Percentiles rank a stretch among this genome's conserved stretches.
These are phyloP conservation scores for Anhinga anhinga DNA, from an alignment of 2,113 vertebrate species.

Conservation along the genomic window DNA sequence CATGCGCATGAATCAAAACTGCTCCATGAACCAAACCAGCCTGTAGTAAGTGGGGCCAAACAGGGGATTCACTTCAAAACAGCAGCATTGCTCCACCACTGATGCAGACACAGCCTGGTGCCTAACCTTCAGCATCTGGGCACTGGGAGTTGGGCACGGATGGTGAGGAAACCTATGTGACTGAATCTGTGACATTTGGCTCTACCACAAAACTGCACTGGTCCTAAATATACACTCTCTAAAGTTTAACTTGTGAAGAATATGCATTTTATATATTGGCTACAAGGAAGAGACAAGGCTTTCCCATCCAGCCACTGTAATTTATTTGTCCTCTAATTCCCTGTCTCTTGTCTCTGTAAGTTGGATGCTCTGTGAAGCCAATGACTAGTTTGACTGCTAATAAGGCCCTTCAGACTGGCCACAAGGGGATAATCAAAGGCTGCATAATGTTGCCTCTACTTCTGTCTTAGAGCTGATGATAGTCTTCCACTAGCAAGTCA, in stretches of 20 bases:
- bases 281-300: background rate
- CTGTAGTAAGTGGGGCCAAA: background rate
- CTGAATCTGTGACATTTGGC: background rate
- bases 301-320: background rate
- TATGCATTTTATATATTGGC: background rate
- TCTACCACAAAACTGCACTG: background rate
- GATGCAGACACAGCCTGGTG: background rate
- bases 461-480: background rate
- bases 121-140: background rate
- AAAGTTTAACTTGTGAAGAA: background rate
- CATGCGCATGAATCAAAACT: background rate
- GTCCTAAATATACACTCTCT: background rate
- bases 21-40: background rate
- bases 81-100: background rate
- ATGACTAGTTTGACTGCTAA: background rate
- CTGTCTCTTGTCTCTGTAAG: background rate
- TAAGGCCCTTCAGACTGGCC: background rate
- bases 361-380: background rate
- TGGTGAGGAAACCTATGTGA: background rate
- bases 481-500: background rate
- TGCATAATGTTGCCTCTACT: background rate
- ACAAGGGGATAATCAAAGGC: background rate
- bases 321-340: background rate
- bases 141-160: rapidly evolving
- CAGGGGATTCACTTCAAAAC: background rate